These are phyloP conservation scores for Tachysurus vachellii DNA, from an alignment of 2,113 vertebrate species.

Conservation along the genomic window DNA sequence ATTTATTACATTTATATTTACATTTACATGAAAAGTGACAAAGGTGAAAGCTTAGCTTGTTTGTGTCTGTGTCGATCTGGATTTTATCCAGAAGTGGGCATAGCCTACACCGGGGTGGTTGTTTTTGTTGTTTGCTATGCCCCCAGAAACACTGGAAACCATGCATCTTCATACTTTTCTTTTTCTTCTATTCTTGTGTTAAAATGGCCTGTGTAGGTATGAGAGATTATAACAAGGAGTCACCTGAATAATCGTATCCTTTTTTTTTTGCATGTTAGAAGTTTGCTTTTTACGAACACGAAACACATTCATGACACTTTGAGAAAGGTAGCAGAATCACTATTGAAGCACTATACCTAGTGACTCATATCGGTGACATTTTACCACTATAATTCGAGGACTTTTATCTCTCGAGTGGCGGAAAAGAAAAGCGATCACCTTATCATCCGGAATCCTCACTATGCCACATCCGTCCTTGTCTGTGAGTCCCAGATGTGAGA, in stretches of 20 bases:
- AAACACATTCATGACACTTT: background rate
- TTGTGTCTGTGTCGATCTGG: background rate
- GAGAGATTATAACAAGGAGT: background rate
- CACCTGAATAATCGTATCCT: background rate
- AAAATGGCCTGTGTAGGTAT: background rate
- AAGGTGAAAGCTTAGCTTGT: background rate
- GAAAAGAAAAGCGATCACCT: background rate
- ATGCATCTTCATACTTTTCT: too few relatives aligned
- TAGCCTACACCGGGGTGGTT: background rate
- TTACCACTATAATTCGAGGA: too few relatives aligned
- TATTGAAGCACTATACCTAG: background rate
- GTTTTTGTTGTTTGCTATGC: background rate
- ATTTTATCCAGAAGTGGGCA: background rate
- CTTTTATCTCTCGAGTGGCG: too few relatives aligned
- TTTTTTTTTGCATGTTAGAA: background rate
- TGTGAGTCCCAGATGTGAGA: background rate
- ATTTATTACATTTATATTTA: background rate
- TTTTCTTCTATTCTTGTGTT: too few relatives aligned
- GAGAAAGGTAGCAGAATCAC: background rate
- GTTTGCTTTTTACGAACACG: background rate
- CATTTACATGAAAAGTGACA: background rate
- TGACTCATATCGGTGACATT: background rate
- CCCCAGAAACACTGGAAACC: background rate
- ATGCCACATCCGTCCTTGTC: background rate
- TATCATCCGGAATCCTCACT: background rate